These are phyloP conservation scores for Semaprochilodus insignis DNA, from an alignment of 2,797 vertebrate genomes.

Conservation along the genomic window DNA sequence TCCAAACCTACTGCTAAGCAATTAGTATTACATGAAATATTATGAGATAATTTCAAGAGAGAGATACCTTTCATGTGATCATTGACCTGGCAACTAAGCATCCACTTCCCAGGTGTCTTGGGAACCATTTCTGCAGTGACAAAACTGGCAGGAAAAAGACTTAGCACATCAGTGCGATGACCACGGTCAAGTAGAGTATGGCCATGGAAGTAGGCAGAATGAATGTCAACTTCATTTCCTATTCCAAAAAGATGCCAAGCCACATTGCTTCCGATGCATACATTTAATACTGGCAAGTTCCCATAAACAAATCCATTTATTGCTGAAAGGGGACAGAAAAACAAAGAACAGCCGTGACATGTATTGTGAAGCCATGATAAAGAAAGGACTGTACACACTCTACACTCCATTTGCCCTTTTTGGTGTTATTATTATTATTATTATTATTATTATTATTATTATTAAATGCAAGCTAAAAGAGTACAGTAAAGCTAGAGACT, in stretches of 20 bases:
- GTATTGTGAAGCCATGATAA: not conserved
- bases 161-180: constrained; percentile 78
- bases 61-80: constrained; percentile 78
- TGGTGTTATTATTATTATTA: not conserved
- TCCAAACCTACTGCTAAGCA: no score
- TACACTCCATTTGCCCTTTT: not conserved
- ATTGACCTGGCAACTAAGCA: constrained; percentile 80
- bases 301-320: constrained; percentile 84
- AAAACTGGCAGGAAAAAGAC: constrained; percentile 84
- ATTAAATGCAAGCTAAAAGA: no score
- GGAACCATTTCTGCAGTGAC: constrained; percentile 81
- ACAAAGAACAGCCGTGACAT: not conserved
- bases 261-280: constrained; percentile 75
- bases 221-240: constrained; percentile 82
- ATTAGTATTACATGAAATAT: no score
- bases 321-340: constrained; percentile 66
- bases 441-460: no score
- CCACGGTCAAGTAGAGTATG: constrained; percentile 74
- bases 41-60: not conserved
- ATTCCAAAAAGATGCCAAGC: constrained; percentile 83
- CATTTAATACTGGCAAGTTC: constrained; percentile 75
- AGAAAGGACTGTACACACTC: not conserved
- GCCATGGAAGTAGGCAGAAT: constrained; percentile 82
- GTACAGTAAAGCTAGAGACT: no score
- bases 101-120: constrained; percentile 76